Base-by-base conservation (phyloP, 2,888 invertebrate genomes). In the Buathra laborator region DNA sequence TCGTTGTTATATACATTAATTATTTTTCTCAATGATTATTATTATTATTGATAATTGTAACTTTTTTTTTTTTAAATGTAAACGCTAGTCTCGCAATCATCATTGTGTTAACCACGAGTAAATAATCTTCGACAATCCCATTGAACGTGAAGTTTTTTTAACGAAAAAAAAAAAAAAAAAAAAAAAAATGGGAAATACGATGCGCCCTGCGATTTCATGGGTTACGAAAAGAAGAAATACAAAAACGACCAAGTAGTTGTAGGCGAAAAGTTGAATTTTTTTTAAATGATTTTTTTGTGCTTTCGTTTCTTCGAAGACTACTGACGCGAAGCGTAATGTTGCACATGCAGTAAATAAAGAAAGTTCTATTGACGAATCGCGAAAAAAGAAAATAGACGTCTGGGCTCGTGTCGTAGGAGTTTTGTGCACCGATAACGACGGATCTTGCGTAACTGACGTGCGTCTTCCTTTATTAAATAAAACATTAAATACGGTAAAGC, bases 31-130 rank as follows among this genome's bases (percentile, higher is more conserved):
- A 19, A 48, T 75, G 48, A 48, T 81, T 78, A 44, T 72, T 68
- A 75, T 72, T 75, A 81, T 68, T 44, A 64, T 64, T 56, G 46
- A 56, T 82, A 79, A 75, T 66, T 56, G 67, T 77, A 72, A 81
- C 64, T 53, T 19, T 66, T 53, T 37, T 53, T 37, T 72, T 90
- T 90, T 24, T 3, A 24, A 88, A 85, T 87, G 88, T 89, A 91
- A 91, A 89, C 91, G 85, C 93, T 93, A 93, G 93, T 93, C 93
- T 91, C 86, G 87, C 88, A 88, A 37, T 78, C 46, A 78, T 67
- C 29, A 79, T 79, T 77, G 70, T 68, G 68, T 81, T 78, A 59
- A 70, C 37, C 24, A 66, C 78, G 46, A 78, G 72, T 81, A 70
- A 75, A 62, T 10, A 64, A 77, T 24, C 64, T 46, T 71, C 14